These are phyloP conservation scores for Miniopterus natalensis DNA, from an alignment of 2,113 vertebrate species.

Conservation along the genomic window DNA sequence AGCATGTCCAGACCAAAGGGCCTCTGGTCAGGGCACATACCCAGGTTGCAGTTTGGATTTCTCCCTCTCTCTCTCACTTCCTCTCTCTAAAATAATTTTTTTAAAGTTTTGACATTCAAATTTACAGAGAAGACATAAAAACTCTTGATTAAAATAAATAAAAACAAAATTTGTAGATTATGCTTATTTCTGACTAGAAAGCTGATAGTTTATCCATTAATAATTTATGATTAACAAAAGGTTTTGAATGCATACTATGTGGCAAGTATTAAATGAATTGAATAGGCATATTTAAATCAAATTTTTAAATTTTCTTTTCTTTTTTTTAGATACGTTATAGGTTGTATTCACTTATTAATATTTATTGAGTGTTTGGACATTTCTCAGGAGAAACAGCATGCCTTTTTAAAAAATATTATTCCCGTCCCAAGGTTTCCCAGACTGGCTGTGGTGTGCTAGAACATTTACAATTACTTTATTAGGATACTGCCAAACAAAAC, in stretches of 20 bases:
- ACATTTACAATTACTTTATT: slow-evolving; percentile 45
- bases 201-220: background rate
- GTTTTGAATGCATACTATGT: background rate
- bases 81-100: no score
- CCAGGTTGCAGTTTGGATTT: no score
- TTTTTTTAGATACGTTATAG: background rate
- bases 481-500: background rate
- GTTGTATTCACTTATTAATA: background rate
- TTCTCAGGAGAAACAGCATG: background rate
- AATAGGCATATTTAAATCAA: background rate
- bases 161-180: background rate
- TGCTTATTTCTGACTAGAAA: background rate
- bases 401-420: background rate
- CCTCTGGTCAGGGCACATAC: no score
- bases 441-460: background rate
- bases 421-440: background rate
- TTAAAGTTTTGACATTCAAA: background rate
- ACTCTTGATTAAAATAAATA: background rate
- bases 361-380: background rate
- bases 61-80: no score
- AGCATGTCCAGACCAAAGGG: no score
- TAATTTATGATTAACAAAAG: background rate
- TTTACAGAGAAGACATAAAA: background rate
- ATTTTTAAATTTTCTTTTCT: background rate
- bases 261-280: background rate